phyloP scores from a whole-genome alignment of 2,113 vertebrate genomes.

The Benthochromis sp. region DNA sequence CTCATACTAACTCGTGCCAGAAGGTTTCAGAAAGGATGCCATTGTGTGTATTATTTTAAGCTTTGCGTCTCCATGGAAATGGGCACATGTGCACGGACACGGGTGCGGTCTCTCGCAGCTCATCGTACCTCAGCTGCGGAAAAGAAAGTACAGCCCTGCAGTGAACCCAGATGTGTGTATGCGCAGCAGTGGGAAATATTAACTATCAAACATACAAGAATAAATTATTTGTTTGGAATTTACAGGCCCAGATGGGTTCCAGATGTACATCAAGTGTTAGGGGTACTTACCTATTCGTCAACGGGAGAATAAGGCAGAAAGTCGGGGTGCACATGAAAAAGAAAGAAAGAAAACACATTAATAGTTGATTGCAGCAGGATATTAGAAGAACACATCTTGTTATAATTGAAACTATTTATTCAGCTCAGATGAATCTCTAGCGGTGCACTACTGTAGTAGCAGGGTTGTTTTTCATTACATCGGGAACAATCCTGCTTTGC shows the following conservation, averaged over 20 bases:
- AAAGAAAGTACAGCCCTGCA: neutral
- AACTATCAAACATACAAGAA: neutral
- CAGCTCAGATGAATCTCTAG: neutral
- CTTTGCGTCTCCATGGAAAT: constrained; percentile 53
- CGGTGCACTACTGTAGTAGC: neutral
- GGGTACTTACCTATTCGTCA: constrained; percentile 43
- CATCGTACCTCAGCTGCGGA: constrained; percentile 14
- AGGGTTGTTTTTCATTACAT: neutral
- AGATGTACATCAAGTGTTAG: neutral
- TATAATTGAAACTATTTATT: neutral
- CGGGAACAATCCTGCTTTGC: neutral
- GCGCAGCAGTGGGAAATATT: neutral
- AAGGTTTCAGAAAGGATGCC: constrained; percentile 25
- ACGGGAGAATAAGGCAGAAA: neutral
- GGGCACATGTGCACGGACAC: constrained; percentile 8
- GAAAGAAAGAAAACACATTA: neutral
- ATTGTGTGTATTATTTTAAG: constrained; percentile 42
- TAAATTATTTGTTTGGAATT: neutral
- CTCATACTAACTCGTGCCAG: neutral
- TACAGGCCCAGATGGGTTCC: neutral
- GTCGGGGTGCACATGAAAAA: neutral
- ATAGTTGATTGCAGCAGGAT: constrained; percentile 2
- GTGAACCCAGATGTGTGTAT: constrained; percentile 12
- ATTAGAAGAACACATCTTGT: constrained; percentile 1
- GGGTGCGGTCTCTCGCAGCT: neutral